Evolutionary conservation across 37 sponge, comb jelly and placozoan genomes (phyloP), one percentile per base, ranked within the genome.

Genomic region (Diacarnus erythraeanus): DNA sequence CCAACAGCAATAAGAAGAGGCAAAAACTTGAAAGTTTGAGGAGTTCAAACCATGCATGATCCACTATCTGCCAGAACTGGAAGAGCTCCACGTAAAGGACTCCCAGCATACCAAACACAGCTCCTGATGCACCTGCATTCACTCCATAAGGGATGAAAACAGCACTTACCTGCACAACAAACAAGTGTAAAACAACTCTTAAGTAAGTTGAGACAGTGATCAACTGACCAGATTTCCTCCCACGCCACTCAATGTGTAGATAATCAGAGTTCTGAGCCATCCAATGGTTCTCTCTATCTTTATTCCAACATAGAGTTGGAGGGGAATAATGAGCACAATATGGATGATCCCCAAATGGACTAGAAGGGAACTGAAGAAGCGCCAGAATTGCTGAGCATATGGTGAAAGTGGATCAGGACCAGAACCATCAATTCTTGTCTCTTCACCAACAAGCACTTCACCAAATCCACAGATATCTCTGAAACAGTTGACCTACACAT

Each of bases 281-380:
- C 98, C 98, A 59, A 94, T 93, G 35, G 92, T 92, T 1, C 85
- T 70, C 84, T 97, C 98, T n/a, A 97, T 94, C 87, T 92, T 89
- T 12, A 87, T 79, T 3, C 95, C 98, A 58, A 97, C 37, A 65
- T 91, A 89, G 31, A 97, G 83, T 81, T 94, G 96, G 18, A 89
- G 72, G 10, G 71, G 72, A 29, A 92, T 37, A 30, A 92, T 69
- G 0, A 92, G 25, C 1, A 91, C 27, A 37, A 94, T 59, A 35
- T 97, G 95, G 39, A 95, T 86, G 36, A 95, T 59, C 0, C 98
- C 98, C 27, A 92, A 60, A 68, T 97, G 98, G 31, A 95, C 74
- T 76, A 94, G 87, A 8, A 94, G 57, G 31, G 98, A 79, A 9
- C 80, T 73, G 47, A 97, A 57, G 64, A 83, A 92, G 36, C 98